phyloP scores from a whole-genome alignment of 2,113 vertebrate genomes.

The Microtus richardsoni region DNA sequence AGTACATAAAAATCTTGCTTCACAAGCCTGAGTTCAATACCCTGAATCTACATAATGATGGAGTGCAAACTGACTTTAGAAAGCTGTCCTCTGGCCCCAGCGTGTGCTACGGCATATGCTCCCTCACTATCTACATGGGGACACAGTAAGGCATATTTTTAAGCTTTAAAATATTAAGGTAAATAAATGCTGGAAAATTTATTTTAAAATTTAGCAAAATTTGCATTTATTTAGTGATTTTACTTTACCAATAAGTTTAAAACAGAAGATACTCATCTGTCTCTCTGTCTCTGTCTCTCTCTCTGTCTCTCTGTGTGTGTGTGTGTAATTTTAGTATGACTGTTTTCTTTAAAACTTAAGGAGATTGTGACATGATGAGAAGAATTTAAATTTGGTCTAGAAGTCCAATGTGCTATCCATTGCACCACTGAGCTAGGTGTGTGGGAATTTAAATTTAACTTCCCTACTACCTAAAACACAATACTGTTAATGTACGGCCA shows the following conservation, averaged over 20 bases:
- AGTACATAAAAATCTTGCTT: neutral
- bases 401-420: too few relatives aligned
- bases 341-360: constrained; percentile 6
- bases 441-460: neutral
- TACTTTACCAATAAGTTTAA: neutral
- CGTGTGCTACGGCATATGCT: too few relatives aligned
- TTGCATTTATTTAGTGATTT: neutral
- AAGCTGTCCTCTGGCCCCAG: neutral
- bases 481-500: neutral
- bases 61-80: too few relatives aligned
- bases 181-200: neutral
- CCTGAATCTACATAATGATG: neutral
- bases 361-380: neutral
- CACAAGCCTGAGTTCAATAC: neutral
- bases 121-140: too few relatives aligned
- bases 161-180: neutral
- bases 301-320: neutral
- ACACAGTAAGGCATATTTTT: neutral
- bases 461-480: neutral
- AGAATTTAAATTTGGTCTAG: neutral
- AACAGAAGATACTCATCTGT: neutral
- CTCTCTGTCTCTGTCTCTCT: too few relatives aligned
- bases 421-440: too few relatives aligned
- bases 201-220: neutral
- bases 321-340: neutral